A percentile compares a stretch with the other conserved stretches of the same genome.
Evolutionary conservation across 1,140 invertebrate genomes (phyloP).

Genomic region (Metopolophium dirhodum): DNA sequence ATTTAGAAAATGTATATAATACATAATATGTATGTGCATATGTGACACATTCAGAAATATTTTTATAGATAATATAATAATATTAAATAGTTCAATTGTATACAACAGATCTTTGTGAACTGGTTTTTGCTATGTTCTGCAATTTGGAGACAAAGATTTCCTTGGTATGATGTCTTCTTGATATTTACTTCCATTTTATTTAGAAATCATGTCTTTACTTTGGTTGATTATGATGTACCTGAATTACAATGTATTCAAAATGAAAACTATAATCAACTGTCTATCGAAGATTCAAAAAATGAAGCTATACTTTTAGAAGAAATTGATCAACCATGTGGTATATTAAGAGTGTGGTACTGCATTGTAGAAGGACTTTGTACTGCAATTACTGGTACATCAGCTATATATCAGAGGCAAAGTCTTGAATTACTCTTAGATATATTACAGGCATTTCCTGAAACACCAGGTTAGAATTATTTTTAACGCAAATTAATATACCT

Average conservation of each 20-base stretch:
- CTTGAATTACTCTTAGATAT: slow-evolving; percentile 87
- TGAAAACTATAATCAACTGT: slow-evolving; percentile 68
- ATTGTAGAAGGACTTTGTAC: slow-evolving; percentile 87
- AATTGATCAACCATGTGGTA: slow-evolving; percentile 82
- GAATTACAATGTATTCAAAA: slow-evolving; percentile 61
- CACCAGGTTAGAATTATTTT: slow-evolving; percentile 66
- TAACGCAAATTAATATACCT: background rate
- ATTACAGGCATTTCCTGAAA: slow-evolving; percentile 75
- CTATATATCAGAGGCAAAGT: slow-evolving; percentile 83
- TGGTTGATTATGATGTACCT: slow-evolving; percentile 50
- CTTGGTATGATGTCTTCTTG: background rate
- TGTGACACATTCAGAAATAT: background rate
- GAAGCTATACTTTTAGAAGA: slow-evolving; percentile 68
- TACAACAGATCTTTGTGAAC: background rate
- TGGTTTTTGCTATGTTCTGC: background rate
- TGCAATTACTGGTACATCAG: slow-evolving; percentile 79
- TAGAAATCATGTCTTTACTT: slow-evolving; percentile 44
- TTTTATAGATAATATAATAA: background rate
- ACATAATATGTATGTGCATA: background rate
- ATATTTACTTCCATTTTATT: background rate
- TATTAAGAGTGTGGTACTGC: slow-evolving; percentile 89
- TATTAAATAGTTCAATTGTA: background rate
- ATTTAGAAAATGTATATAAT: no score
- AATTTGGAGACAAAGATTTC: background rate
- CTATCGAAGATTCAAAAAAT: slow-evolving; percentile 61